A percentile compares a stretch with the other conserved stretches of the same genome.
Conservation (phyloP, 2,888 invertebrate species). For the Phyllotreta cruciferae region DNA sequence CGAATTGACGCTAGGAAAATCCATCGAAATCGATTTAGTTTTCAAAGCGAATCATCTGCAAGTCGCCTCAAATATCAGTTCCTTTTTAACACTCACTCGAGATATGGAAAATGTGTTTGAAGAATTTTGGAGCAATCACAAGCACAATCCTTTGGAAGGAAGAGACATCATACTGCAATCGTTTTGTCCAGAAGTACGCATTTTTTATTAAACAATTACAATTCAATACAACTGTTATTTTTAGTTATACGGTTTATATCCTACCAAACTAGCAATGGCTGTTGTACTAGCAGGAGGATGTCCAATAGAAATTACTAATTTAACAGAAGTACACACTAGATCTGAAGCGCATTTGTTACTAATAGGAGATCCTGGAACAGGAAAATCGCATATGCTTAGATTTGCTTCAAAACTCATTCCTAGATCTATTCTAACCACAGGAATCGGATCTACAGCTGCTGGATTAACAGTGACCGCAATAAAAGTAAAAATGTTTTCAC, state of each 20-base stretch:
- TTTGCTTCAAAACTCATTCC: constrained; percentile 72
- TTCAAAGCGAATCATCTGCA: constrained; percentile 76
- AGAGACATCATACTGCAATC: constrained; percentile 80
- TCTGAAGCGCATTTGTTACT: constrained; percentile 86
- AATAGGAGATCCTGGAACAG: constrained; percentile 90
- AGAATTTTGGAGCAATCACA: constrained; percentile 75
- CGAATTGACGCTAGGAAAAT: constrained; percentile 65
- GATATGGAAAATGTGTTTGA: constrained; percentile 75
- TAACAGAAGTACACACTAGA: constrained; percentile 60
- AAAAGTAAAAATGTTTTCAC: constrained; percentile 64
- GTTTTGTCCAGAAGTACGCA: constrained; percentile 79
- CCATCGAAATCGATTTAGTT: constrained; percentile 74
- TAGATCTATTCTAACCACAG: constrained; percentile 84
- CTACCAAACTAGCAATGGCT: constrained; percentile 85
- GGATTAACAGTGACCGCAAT: constrained; percentile 89
- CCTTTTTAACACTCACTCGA: constrained; percentile 64
- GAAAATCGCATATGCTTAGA: constrained; percentile 81
- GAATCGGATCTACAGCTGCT: constrained; percentile 84
- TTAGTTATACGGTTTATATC: constrained; percentile 86
- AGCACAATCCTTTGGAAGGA: constrained; percentile 70
- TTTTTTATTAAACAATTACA: background rate
- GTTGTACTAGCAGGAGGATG: constrained; percentile 70
- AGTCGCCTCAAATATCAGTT: constrained; percentile 65
- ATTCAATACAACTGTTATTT: constrained; percentile 36
- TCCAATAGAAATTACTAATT: constrained; percentile 59